Evolutionary conservation across 2,113 vertebrate species (phyloP).

Genomic region (Pterocles gutturalis): DNA sequence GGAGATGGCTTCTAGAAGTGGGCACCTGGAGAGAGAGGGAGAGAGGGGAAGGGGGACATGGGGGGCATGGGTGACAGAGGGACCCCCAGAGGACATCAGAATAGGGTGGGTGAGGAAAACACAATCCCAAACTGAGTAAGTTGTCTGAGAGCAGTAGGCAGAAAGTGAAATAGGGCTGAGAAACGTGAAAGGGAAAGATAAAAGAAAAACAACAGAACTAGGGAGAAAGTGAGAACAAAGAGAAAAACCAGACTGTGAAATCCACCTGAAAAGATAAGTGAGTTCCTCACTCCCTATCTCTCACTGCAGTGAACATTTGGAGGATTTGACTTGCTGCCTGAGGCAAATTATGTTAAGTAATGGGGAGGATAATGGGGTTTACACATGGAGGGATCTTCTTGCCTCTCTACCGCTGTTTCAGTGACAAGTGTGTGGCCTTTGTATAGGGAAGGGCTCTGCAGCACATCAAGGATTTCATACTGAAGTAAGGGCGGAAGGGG

Average conservation of each 20-base stretch:
- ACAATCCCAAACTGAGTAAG: neutral
- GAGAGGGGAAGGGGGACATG: neutral
- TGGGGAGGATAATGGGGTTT: slow-evolving; percentile 11
- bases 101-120: neutral
- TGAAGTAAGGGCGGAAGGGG: neutral
- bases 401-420: neutral
- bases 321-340: slow-evolving; percentile 28
- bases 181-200: neutral
- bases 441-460: neutral
- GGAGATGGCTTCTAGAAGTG: neutral
- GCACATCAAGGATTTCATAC: neutral
- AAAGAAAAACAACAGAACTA: slow-evolving; percentile 6
- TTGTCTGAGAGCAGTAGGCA: neutral
- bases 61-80: neutral
- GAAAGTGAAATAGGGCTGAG: neutral
- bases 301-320: neutral
- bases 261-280: slow-evolving; percentile 10
- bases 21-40: neutral
- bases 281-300: neutral
- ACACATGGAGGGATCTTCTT: slow-evolving; percentile 4
- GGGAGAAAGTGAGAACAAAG: slow-evolving; percentile 23
- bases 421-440: neutral
- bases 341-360: slow-evolving; percentile 37
- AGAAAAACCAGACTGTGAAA: slow-evolving; percentile 17
- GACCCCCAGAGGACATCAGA: neutral